Conservation (phyloP, 2,113 vertebrate genomes). For the Phylloscopus whistleri region DNA sequence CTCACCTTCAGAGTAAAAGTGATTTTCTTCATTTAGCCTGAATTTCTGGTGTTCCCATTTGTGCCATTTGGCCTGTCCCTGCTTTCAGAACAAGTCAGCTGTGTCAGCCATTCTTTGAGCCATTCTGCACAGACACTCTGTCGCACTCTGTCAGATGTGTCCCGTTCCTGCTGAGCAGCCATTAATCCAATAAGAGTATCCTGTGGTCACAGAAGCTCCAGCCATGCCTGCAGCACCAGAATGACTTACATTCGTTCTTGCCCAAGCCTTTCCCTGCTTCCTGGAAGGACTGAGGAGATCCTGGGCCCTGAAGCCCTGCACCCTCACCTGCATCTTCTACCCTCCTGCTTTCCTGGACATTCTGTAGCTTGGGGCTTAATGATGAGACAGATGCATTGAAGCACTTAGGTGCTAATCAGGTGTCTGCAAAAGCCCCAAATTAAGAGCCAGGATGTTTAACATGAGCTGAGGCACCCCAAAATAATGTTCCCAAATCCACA, state of each 20-base stretch:
- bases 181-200: accelerated
- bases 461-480: neutral
- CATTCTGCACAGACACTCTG: neutral
- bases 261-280: neutral
- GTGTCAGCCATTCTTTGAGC: neutral
- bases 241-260: neutral
- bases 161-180: neutral
- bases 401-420: neutral
- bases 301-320: neutral
- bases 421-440: neutral
- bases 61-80: neutral
- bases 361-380: neutral
- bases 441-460: neutral
- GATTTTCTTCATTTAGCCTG: neutral
- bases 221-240: neutral
- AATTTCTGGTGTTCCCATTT: neutral
- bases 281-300: neutral
- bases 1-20: neutral
- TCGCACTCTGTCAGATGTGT: too few species aligned
- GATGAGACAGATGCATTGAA: neutral
- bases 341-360: neutral
- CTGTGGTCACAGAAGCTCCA: neutral
- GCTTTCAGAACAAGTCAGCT: neutral
- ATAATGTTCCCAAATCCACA: neutral
- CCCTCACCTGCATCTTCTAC: neutral